phyloP scores from a whole-genome alignment of 2,888 invertebrate species.

The Latheticus oryzae region DNA sequence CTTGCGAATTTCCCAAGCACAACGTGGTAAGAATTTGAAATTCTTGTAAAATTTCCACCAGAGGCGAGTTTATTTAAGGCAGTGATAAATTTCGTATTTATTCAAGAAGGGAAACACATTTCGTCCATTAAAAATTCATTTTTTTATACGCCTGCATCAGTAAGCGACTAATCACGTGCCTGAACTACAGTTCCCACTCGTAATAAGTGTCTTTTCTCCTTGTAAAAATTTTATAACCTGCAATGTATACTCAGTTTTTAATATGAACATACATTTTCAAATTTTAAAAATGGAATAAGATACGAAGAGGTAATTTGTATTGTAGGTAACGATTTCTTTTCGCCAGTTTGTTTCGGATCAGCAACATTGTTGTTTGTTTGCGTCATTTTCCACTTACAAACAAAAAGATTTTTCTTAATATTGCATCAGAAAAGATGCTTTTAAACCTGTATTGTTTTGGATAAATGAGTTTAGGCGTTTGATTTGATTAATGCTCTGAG shows the following conservation, averaged over 20 bases:
- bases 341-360: slow-evolving; percentile 15
- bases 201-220: no score
- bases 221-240: no score
- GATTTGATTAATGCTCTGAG: slow-evolving; percentile 21
- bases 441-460: slow-evolving; percentile 11
- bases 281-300: neutral
- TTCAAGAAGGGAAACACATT: slow-evolving; percentile 24
- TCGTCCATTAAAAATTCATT: slow-evolving; percentile 27
- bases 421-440: slow-evolving; percentile 5
- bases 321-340: slow-evolving; percentile 12
- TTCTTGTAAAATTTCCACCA: slow-evolving; percentile 15
- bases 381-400: slow-evolving; percentile 15
- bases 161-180: slow-evolving; percentile 8
- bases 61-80: slow-evolving; percentile 24
- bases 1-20: slow-evolving; percentile 26
- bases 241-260: no score
- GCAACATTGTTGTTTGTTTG: slow-evolving; percentile 23
- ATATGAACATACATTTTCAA: no score
- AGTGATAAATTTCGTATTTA: slow-evolving; percentile 33
- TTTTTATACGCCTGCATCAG: slow-evolving; percentile 3
- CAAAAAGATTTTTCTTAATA: no score
- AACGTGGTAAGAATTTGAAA: slow-evolving; percentile 18
- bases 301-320: neutral
- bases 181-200: neutral
- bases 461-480: slow-evolving; percentile 9